Percentiles rank a stretch among this genome's conserved stretches.
Conservation (phyloP, 2,888 invertebrate genomes). For the Drosophila stalkeri region DNA sequence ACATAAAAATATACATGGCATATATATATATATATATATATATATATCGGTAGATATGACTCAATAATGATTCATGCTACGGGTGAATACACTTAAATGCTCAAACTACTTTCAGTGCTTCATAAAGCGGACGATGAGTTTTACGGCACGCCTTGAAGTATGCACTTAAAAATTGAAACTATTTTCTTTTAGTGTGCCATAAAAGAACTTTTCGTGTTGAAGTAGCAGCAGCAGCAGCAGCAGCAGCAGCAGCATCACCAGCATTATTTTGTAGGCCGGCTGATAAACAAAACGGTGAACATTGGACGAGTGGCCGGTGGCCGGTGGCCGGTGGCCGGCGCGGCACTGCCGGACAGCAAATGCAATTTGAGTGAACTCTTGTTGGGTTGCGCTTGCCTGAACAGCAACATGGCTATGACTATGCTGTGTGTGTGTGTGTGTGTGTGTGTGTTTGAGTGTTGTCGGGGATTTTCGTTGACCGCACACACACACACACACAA, state of each 20-base stretch:
- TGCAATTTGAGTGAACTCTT: constrained; percentile 80
- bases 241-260: constrained; percentile 14
- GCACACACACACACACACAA: constrained; percentile 57
- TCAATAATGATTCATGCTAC: constrained; percentile 40
- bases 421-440: constrained; percentile 6
- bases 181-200: constrained; percentile 50
- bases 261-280: constrained; percentile 60
- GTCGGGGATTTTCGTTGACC: constrained; percentile 57
- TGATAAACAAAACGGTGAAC: constrained; percentile 58
- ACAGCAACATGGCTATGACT: constrained; percentile 59
- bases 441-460: constrained; percentile 25
- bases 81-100: constrained; percentile 43
- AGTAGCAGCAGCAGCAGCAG: constrained; percentile 4
- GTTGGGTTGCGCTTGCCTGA: constrained; percentile 73
- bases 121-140: constrained; percentile 38
- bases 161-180: constrained; percentile 57
- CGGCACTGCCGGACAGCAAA: constrained; percentile 58
- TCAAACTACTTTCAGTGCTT: constrained; percentile 15
- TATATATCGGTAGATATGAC: constrained; percentile 5
- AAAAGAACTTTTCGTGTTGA: constrained; percentile 19
- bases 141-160: constrained; percentile 39
- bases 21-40: not conserved
- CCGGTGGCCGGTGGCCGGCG: not conserved
- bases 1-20: not conserved
- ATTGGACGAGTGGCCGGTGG: constrained; percentile 6